These are phyloP conservation scores for Oligia latruncula DNA, from an alignment of 2,888 invertebrate species.

Conservation along the genomic window DNA sequence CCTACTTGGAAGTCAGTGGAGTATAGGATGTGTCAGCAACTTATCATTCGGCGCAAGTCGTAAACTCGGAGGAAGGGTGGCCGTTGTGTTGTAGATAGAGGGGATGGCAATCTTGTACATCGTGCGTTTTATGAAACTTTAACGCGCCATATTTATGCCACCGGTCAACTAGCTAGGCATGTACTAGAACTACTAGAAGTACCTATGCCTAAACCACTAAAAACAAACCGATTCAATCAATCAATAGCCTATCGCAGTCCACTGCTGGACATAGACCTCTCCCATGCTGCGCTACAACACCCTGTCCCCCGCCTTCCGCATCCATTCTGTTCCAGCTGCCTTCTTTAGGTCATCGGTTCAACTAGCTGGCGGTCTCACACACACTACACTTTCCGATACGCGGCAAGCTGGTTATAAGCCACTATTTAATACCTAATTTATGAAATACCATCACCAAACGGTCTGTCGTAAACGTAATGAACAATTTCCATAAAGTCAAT, in stretches of 20 bases:
- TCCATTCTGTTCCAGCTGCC: neutral
- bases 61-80: slow-evolving; percentile 54
- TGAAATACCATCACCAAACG: neutral
- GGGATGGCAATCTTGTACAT: slow-evolving; percentile 46
- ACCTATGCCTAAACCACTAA: neutral
- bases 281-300: neutral
- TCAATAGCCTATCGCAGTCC: neutral
- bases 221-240: neutral
- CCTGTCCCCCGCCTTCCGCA: neutral
- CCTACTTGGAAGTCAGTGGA: slow-evolving; percentile 26
- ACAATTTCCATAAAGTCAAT: neutral
- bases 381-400: neutral
- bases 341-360: neutral
- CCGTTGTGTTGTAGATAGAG: slow-evolving; percentile 57
- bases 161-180: slow-evolving; percentile 7
- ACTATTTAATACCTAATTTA: neutral
- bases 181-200: neutral
- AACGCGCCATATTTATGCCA: slow-evolving; percentile 22
- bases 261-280: neutral
- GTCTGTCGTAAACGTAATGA: neutral
- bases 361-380: neutral
- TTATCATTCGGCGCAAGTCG: slow-evolving; percentile 58
- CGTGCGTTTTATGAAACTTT: slow-evolving; percentile 53
- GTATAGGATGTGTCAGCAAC: slow-evolving; percentile 54
- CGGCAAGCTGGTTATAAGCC: neutral